These are phyloP conservation scores for Herminia tarsipennalis DNA, from an alignment of 2,888 invertebrate species.

Conservation along the genomic window DNA sequence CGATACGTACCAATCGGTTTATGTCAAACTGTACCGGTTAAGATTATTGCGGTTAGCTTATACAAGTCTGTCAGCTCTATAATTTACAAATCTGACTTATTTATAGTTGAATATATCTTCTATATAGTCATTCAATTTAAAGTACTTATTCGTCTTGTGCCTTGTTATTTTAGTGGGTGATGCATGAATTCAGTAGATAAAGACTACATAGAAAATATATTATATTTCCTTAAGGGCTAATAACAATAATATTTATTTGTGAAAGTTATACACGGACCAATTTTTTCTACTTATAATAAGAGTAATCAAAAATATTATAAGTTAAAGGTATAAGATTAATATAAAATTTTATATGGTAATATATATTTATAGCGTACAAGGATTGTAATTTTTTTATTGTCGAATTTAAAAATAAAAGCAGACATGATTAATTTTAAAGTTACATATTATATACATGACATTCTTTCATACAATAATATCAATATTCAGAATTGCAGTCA, in stretches of 20 bases:
- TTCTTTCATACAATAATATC: no score
- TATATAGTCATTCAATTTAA: neutral
- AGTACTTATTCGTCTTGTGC: neutral
- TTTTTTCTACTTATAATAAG: slow-evolving; percentile 14
- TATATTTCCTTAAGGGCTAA: slow-evolving; percentile 11
- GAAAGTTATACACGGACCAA: slow-evolving; percentile 35
- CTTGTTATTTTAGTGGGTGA: neutral
- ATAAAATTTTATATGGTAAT: slow-evolving; percentile 21
- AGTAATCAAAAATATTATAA: slow-evolving; percentile 24
- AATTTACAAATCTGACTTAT: no score
- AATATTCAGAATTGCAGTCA: no score
- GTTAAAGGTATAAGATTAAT: slow-evolving; percentile 9
- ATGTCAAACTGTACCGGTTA: no score
- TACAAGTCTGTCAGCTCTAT: no score
- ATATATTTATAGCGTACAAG: slow-evolving; percentile 12
- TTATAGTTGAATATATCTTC: neutral
- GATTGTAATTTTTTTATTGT: slow-evolving; percentile 32
- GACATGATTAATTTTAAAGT: no score
- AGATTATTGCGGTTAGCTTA: no score
- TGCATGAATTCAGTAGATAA: neutral
- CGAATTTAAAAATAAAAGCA: slow-evolving; percentile 28
- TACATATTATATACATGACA: no score
- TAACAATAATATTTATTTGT: slow-evolving; percentile 15
- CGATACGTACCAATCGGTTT: no score
- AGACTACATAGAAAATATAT: slow-evolving; percentile 4